phyloP scores from a whole-genome alignment of 1,140 invertebrate genomes.

The Littorina saxatilis region DNA sequence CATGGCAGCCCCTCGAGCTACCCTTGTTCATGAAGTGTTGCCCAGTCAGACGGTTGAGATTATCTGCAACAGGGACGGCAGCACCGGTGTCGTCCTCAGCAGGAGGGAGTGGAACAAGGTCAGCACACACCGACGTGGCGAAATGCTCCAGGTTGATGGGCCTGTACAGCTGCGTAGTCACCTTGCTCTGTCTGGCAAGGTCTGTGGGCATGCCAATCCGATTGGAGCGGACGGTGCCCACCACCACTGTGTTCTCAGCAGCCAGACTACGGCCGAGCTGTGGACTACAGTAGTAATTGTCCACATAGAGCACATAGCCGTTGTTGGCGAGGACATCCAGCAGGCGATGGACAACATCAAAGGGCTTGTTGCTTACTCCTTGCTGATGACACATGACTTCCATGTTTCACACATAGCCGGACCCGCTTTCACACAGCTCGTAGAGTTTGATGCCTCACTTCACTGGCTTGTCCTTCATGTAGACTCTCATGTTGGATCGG shows the following conservation, averaged over 20 bases:
- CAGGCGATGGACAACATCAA: not conserved
- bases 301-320: slow-evolving; percentile 16
- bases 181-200: no score
- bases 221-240: slow-evolving; percentile 18
- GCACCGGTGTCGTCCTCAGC: no score
- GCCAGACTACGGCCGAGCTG: not conserved
- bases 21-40: no score
- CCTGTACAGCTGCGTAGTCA: no score
- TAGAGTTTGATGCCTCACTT: slow-evolving; percentile 26
- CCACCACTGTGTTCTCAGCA: slow-evolving; percentile 13
- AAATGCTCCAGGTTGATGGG: no score
- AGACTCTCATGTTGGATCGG: not conserved
- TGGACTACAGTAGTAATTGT: slow-evolving; percentile 32
- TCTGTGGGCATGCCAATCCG: not conserved
- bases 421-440: not conserved
- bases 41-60: no score
- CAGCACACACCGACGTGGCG: no score
- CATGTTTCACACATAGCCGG: not conserved
- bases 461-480: slow-evolving; percentile 10
- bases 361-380: slow-evolving; percentile 9
- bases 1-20: no score
- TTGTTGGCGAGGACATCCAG: not conserved
- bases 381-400: not conserved
- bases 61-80: no score
- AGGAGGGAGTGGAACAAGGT: no score